Percentiles rank a stretch among this genome's conserved stretches.
phyloP scores from a whole-genome alignment of 1,140 invertebrate genomes.

The Cataglyphis hispanica region DNA sequence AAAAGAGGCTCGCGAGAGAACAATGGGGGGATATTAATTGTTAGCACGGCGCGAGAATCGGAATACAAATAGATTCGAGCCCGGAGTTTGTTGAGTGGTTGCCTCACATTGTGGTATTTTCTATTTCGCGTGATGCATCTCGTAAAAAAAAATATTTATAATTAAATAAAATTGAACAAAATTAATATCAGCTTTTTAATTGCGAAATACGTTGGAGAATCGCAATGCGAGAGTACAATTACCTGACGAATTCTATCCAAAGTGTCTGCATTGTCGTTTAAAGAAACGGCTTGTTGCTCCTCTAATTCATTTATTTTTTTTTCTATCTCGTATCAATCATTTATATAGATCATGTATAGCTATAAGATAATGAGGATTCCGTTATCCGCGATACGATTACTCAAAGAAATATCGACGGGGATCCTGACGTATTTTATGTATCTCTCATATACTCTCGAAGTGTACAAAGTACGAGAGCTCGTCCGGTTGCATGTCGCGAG shows the following conservation, averaged over 20 bases:
- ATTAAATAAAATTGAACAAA: not conserved
- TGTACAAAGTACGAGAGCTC: not conserved
- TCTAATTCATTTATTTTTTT: no score
- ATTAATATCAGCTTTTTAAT: not conserved
- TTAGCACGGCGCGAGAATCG: not conserved
- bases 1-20: constrained; percentile 8
- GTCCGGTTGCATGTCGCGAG: constrained; percentile 5
- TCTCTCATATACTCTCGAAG: not conserved
- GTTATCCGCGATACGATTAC: no score
- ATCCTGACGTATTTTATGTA: no score
- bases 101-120: not conserved
- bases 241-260: no score
- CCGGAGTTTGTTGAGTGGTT: not conserved
- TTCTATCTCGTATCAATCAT: no score
- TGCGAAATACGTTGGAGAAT: no score
- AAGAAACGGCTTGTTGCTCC: no score
- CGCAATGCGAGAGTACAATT: no score
- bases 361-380: no score
- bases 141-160: not conserved
- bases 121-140: not conserved
- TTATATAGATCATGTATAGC: no score
- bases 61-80: constrained; percentile 22
- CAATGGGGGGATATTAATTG: constrained; percentile 46
- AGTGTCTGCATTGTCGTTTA: no score
- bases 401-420: no score